Evolutionary conservation across 2,797 vertebrate genomes (phyloP), one percentile per base, ranked within the genome.

Genomic region (Malacoctenus gilli): DNA sequence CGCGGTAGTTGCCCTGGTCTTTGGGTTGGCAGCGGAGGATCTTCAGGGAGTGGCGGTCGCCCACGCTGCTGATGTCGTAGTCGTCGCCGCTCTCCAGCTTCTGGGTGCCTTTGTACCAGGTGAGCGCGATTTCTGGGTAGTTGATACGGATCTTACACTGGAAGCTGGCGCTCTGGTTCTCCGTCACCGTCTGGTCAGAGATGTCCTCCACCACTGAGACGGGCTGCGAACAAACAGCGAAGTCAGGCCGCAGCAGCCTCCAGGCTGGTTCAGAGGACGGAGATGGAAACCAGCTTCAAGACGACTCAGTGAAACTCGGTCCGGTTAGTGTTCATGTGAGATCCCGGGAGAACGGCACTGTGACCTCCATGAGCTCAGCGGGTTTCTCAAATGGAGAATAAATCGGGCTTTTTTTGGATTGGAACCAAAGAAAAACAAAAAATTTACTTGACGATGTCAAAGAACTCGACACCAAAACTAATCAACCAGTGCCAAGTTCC

Each of bases 61-160:
- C 96, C 18, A 90, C 81, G 1, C 93, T 85, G 76, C 82, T 89
- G 83, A 98, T 96, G 50, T 95, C 89, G 28, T 96, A 97, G 82
- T 98, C 96, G 58, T 93, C 83, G 65, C 80, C 88, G 36, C 85
- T 89, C 20, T 96, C 93, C 78, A 99, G 89, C 87, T 95, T 98
- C 86, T 95, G 92, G 1, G 95, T 98, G 49, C 95, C 96, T 79
- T 95, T 98, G 90, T 99, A 99, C 97, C 97, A 99, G 32, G 93
- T 95, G 16, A 98, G 92, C 5, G 90, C 88, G 81, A 99, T 97
- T 92, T 99, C 97, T 8, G 96, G 96, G 81, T 98, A 98, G 87
- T 98, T 97, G 81, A 99, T 97, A 81, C 89, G 92, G 83, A 99
- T 94, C 47, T 92, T 89, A 75, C 96, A 98, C 89, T 95, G 90